Conservation (phyloP, 2,888 invertebrate species). For the Cephus pygmeus region DNA sequence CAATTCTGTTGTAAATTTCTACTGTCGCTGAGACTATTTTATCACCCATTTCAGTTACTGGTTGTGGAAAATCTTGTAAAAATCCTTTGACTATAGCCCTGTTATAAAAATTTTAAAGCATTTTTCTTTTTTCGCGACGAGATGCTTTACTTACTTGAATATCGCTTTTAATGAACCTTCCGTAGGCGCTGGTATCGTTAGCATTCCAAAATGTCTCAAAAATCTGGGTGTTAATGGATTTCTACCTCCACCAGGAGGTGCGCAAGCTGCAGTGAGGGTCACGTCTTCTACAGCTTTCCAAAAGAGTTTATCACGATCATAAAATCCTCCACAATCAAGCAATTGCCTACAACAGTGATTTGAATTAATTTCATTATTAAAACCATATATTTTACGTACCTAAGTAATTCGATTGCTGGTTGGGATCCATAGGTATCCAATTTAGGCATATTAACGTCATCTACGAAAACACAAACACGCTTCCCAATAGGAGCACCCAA, state of each 20-base stretch:
- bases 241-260: conserved; percentile 91
- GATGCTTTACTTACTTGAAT: conserved; percentile 68
- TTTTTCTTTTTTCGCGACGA: neutral
- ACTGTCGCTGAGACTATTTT: conserved; percentile 85
- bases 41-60: conserved; percentile 75
- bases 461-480: conserved; percentile 85
- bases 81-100: conserved; percentile 81
- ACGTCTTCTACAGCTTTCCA: conserved; percentile 92
- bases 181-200: conserved; percentile 85
- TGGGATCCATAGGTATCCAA: conserved; percentile 90
- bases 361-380: neutral
- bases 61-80: conserved; percentile 79
- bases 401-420: conserved; percentile 88
- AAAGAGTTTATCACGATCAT: conserved; percentile 87
- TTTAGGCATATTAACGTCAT: conserved; percentile 93
- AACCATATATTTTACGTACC: conserved; percentile 65
- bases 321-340: conserved; percentile 83
- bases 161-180: conserved; percentile 82
- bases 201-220: conserved; percentile 88
- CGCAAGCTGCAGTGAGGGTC: conserved; percentile 84
- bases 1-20: conserved; percentile 84
- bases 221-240: conserved; percentile 87
- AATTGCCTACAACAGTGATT: conserved; percentile 71
- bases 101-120: conserved; percentile 21
- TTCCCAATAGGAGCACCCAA: conserved; percentile 87